phyloP scores from a whole-genome alignment of 2,888 invertebrate species.

The Meteorus colon region DNA sequence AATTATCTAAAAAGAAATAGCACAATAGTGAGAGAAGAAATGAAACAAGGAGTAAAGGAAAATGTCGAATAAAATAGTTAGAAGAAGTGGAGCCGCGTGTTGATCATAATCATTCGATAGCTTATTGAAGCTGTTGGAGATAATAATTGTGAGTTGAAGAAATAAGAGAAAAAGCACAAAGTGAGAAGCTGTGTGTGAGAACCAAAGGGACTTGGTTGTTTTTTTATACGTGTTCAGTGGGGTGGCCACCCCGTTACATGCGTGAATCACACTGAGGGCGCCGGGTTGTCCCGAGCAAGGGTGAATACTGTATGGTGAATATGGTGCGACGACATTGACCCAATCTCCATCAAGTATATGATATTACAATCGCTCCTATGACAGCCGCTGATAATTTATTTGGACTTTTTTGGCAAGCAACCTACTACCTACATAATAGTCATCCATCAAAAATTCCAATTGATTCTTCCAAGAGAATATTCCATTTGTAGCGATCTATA shows the following conservation, averaged over 20 bases:
- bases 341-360: slow-evolving; percentile 24
- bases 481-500: not conserved
- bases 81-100: slow-evolving; percentile 11
- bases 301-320: slow-evolving; percentile 53
- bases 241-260: slow-evolving; percentile 60
- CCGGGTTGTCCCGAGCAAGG: slow-evolving; percentile 59
- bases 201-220: slow-evolving; percentile 6
- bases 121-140: not conserved
- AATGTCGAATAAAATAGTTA: not conserved
- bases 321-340: slow-evolving; percentile 61
- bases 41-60: not conserved
- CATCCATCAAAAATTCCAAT: slow-evolving; percentile 7
- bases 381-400: slow-evolving; percentile 4
- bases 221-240: slow-evolving; percentile 47
- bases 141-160: not conserved
- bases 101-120: not conserved
- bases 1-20: not conserved
- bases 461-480: slow-evolving; percentile 21
- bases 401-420: not conserved
- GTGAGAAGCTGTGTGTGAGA: not conserved
- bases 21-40: not conserved
- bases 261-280: slow-evolving; percentile 66
- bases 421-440: not conserved
- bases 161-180: not conserved
- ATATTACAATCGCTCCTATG: slow-evolving; percentile 24